Percentiles rank a stretch among this genome's conserved stretches.
Evolutionary conservation across 2,113 vertebrate species (phyloP).

Genomic region (Varanus komodoensis): DNA sequence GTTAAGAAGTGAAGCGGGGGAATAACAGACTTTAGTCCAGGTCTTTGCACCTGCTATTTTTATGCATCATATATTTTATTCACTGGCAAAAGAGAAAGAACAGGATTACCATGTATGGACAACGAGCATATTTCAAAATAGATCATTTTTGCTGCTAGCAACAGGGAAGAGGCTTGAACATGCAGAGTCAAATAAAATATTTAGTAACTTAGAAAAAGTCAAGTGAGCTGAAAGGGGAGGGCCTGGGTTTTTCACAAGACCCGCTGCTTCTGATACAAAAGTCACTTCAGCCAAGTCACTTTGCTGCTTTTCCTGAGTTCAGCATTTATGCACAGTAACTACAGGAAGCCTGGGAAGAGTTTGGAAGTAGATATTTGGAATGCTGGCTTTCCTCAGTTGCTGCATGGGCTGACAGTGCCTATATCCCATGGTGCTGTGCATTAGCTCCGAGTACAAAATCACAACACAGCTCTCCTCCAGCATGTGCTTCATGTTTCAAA

Average conservation of each 20-base stretch:
- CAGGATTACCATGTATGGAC: not conserved
- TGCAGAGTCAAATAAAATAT: constrained; percentile 34
- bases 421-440: no score
- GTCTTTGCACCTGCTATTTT: constrained; percentile 23
- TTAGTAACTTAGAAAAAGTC: constrained; percentile 5
- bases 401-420: not conserved
- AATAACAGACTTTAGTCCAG: not conserved
- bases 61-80: constrained; percentile 30
- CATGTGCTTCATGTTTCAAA: no score
- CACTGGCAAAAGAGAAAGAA: no score
- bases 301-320: constrained; percentile 9
- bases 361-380: not conserved
- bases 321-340: constrained; percentile 12
- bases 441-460: no score
- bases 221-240: not conserved
- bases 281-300: constrained; percentile 8
- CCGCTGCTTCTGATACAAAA: not conserved
- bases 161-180: not conserved
- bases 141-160: constrained; percentile 3
- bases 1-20: not conserved
- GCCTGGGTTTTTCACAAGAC: not conserved
- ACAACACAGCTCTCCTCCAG: no score
- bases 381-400: not conserved
- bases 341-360: not conserved
- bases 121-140: constrained; percentile 22